Evolutionary conservation across 2,888 invertebrate genomes (phyloP).

Genomic region (Drosophila emarginata): DNA sequence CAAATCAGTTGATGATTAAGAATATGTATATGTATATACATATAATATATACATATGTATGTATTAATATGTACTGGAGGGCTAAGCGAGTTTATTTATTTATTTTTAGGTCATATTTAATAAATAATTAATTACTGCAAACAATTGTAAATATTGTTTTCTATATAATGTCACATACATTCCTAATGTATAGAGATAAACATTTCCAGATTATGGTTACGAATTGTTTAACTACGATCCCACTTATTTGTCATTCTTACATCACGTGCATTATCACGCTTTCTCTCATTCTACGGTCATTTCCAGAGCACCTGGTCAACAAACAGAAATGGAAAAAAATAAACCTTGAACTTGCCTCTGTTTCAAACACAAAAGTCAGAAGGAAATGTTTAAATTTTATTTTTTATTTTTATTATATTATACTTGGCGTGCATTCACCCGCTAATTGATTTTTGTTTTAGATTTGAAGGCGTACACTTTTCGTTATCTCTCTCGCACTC

Average conservation of each 20-base stretch:
- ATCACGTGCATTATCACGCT: slow-evolving; percentile 5
- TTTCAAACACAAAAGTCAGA: slow-evolving; percentile 9
- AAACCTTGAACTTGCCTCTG: slow-evolving; percentile 4
- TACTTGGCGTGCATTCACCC: slow-evolving; percentile 55
- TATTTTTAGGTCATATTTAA: no score
- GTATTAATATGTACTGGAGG: background rate
- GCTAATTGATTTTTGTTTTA: slow-evolving; percentile 57
- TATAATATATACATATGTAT: background rate
- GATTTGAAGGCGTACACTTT: slow-evolving; percentile 54
- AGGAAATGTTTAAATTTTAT: slow-evolving; percentile 22
- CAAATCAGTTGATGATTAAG: background rate
- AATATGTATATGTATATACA: background rate
- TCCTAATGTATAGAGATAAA: no score
- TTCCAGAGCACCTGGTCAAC: background rate
- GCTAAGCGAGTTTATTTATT: no score
- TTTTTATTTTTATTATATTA: slow-evolving; percentile 12
- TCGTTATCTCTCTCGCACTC: slow-evolving; percentile 28
- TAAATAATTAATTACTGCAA: no score
- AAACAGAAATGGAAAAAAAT: background rate
- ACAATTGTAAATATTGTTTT: no score
- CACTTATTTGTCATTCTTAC: background rate
- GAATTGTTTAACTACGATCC: background rate
- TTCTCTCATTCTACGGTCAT: background rate
- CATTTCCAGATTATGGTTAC: no score
- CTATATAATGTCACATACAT: no score